phyloP scores from a whole-genome alignment of 2,888 invertebrate species.

The Agonum fuliginosum region DNA sequence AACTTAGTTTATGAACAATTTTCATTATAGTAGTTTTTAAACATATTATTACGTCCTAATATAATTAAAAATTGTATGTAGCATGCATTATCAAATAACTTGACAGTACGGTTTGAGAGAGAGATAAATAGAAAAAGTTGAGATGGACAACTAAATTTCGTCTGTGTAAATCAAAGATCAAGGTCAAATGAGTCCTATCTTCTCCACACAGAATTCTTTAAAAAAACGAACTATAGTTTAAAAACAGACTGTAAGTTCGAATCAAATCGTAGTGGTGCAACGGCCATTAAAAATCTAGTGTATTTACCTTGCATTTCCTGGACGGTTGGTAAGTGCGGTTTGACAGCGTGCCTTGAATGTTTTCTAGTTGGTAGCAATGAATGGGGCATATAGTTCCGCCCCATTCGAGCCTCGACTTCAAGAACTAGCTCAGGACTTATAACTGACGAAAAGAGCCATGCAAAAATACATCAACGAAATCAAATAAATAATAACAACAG shows the following conservation, averaged over 20 bases:
- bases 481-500: constrained; percentile 58
- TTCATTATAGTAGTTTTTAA: no score
- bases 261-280: constrained; percentile 61
- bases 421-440: constrained; percentile 92
- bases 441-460: constrained; percentile 80
- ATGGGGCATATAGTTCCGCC: constrained; percentile 84
- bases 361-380: constrained; percentile 74
- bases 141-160: no score
- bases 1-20: no score
- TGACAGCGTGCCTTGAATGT: constrained; percentile 74
- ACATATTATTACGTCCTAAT: no score
- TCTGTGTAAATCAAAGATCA: no score
- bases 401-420: constrained; percentile 92
- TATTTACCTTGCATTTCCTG: constrained; percentile 83
- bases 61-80: no score
- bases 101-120: no score
- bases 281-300: background rate
- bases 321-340: constrained; percentile 79
- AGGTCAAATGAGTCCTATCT: no score
- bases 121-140: no score
- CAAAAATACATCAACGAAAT: constrained; percentile 64
- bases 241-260: constrained; percentile 61
- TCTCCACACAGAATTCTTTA: no score
- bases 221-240: constrained; percentile 18
- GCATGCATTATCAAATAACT: no score